Conservation (phyloP, 2,888 invertebrate genomes). For the Drosophila algonquin region DNA sequence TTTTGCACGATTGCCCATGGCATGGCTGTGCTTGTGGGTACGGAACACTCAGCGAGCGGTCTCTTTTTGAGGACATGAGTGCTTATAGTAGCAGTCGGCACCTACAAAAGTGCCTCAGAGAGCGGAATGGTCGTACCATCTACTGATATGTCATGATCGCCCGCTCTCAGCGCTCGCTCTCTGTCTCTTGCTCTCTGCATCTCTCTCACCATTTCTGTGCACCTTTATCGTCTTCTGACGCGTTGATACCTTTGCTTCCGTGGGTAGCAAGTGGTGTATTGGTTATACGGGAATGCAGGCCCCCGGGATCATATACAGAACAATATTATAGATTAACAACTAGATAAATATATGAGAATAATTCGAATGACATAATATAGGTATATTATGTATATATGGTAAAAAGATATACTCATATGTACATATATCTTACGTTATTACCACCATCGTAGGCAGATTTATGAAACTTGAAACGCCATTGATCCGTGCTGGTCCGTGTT, state of each 20-base stretch:
- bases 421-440: no score
- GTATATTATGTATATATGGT: no score
- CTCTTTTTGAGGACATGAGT: not conserved
- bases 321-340: no score
- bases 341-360: no score
- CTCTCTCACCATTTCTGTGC: conserved; percentile 7
- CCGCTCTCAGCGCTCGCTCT: conserved; percentile 14
- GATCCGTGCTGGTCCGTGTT: no score
- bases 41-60: not conserved
- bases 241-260: conserved; percentile 25
- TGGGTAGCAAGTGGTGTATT: not conserved
- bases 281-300: not conserved
- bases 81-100: not conserved
- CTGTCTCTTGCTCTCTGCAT: not conserved
- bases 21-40: not conserved
- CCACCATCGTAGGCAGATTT: no score
- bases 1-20: conserved; percentile 41
- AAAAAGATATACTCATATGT: no score
- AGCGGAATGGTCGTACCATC: not conserved
- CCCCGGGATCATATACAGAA: no score
- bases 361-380: no score
- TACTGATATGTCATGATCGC: not conserved
- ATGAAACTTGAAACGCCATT: no score
- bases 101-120: not conserved
- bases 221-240: conserved; percentile 11